Evolutionary conservation across 2,113 vertebrate species (phyloP).

Genomic region (Aviceda subcristata): DNA sequence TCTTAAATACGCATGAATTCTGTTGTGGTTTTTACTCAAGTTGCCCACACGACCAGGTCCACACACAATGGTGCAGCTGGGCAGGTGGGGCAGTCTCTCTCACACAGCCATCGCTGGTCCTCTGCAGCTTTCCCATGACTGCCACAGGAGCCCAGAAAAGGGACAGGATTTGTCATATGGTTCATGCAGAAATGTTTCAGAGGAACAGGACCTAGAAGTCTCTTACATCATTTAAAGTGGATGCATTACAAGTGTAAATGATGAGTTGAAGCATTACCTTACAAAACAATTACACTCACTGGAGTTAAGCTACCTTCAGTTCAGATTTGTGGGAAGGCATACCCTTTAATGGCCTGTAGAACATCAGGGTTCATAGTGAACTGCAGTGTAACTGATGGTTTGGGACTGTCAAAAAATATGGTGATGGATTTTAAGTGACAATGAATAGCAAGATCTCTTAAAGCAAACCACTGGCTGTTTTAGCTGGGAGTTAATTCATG

Average conservation of each 20-base stretch:
- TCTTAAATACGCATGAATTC: neutral
- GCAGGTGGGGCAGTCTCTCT: neutral
- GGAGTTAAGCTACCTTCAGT: neutral
- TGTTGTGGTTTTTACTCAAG: neutral
- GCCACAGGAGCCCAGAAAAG: neutral
- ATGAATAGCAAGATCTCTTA: neutral
- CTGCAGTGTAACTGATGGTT: neutral
- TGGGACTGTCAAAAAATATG: neutral
- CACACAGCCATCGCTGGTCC: accelerated
- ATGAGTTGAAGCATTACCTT: neutral
- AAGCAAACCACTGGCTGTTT: neutral
- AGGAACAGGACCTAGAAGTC: neutral
- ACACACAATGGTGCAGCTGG: accelerated
- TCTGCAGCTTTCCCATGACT: neutral
- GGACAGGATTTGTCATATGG: neutral
- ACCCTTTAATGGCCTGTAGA: neutral
- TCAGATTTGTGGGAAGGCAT: neutral
- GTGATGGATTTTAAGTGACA: neutral
- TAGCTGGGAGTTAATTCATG: neutral
- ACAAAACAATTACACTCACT: neutral
- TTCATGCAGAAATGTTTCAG: neutral
- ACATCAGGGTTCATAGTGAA: neutral
- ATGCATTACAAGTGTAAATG: neutral
- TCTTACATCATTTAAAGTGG: neutral
- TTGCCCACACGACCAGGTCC: accelerated